Evolutionary conservation across 2,113 vertebrate species (phyloP).

Genomic region (Oncorhynchus tshawytscha): DNA sequence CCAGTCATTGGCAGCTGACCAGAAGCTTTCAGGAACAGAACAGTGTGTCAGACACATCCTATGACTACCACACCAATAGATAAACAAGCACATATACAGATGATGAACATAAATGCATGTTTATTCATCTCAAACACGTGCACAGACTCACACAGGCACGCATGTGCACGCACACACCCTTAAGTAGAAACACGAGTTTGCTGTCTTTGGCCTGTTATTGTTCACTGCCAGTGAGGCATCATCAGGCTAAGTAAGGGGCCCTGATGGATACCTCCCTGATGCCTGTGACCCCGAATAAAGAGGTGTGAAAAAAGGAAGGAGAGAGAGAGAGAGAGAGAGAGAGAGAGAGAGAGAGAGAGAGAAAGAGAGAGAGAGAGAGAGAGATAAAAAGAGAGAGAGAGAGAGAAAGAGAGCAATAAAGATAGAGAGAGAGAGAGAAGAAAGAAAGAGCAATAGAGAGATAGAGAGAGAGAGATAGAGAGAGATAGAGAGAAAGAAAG

Average conservation of each 20-base stretch:
- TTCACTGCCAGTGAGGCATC: slow-evolving; percentile 62
- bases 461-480: no score
- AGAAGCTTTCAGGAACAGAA: slow-evolving; percentile 51
- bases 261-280: slow-evolving; percentile 64
- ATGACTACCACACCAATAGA: no score
- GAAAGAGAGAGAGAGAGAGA: neutral
- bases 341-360: no score
- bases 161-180: neutral
- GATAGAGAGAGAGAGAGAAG: neutral
- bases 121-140: neutral
- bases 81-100: no score
- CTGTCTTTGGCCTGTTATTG: slow-evolving; percentile 59
- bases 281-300: slow-evolving; percentile 59
- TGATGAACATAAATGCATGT: no score
- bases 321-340: neutral
- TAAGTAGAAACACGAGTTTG: slow-evolving; percentile 41
- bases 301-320: slow-evolving; percentile 49
- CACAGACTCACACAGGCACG: neutral
- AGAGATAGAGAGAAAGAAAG: neutral
- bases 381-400: neutral
- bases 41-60: no score
- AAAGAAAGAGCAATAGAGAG: no score
- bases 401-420: no score
- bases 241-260: slow-evolving; percentile 70
- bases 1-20: slow-evolving; percentile 60